A percentile compares a stretch with the other conserved stretches of the same genome.
Evolutionary conservation across 1,140 invertebrate species (phyloP).

Genomic region (Ceratitis capitata): DNA sequence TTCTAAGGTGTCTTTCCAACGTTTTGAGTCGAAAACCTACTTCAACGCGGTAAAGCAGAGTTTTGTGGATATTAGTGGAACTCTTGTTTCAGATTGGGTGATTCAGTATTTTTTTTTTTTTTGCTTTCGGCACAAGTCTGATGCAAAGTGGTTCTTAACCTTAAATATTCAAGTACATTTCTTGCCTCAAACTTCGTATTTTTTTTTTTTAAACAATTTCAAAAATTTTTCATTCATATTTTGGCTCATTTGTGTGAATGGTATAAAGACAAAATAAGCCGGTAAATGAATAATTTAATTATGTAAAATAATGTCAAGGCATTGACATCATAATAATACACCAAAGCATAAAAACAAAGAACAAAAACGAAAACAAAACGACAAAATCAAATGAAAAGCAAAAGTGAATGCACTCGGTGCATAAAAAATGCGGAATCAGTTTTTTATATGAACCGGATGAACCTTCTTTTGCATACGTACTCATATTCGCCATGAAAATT

Average conservation of each 20-base stretch:
- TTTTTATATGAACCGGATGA: conserved; percentile 13
- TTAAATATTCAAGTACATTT: too few species aligned
- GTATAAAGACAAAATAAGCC: neutral
- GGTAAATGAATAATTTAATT: neutral
- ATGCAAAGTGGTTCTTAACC: too few species aligned
- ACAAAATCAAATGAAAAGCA: neutral
- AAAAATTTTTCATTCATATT: too few species aligned
- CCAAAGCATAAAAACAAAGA: neutral
- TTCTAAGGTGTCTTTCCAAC: too few species aligned
- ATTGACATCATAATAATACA: neutral
- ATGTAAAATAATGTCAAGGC: neutral
- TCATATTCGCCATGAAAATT: neutral
- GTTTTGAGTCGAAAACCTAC: too few species aligned
- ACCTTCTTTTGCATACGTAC: neutral
- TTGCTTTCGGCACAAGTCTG: too few species aligned
- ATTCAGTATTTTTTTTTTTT: too few species aligned
- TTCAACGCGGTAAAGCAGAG: too few species aligned
- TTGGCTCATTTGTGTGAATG: neutral
- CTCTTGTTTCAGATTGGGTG: too few species aligned
- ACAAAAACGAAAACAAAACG: neutral
- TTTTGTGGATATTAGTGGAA: too few species aligned
- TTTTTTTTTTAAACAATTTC: too few species aligned
- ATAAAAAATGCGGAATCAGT: conserved; percentile 14
- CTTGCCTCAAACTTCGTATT: too few species aligned
- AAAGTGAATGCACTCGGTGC: neutral